Percentiles rank a stretch among this genome's conserved stretches.
phyloP scores from a whole-genome alignment of 2,113 vertebrate species.

The Passer domesticus region DNA sequence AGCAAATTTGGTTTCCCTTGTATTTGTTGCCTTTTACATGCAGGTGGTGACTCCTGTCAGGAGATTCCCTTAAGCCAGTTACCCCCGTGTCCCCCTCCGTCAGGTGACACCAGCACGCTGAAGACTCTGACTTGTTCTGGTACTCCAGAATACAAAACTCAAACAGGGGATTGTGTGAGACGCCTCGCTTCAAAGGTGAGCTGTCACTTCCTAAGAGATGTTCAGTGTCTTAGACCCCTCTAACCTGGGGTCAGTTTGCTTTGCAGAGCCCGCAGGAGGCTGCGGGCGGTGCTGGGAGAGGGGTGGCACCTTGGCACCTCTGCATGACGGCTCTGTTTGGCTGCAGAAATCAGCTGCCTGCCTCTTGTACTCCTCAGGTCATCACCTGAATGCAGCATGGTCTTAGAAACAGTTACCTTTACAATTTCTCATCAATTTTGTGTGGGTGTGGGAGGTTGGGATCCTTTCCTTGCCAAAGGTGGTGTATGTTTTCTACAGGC shows the following conservation, averaged over 20 bases:
- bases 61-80: conserved; percentile 87
- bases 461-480: not conserved
- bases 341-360: not conserved
- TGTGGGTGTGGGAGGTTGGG: not conserved
- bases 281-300: not conserved
- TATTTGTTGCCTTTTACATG: not conserved
- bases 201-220: not conserved
- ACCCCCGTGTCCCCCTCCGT: conserved; percentile 70
- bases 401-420: not conserved
- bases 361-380: not conserved
- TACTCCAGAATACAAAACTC: conserved; percentile 78
- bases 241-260: not conserved
- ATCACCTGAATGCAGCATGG: not conserved
- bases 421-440: not conserved
- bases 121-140: conserved; percentile 70
- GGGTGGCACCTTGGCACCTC: not conserved
- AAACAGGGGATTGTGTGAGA: conserved; percentile 82
- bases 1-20: not conserved
- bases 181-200: conserved; percentile 90
- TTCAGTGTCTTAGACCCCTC: not conserved
- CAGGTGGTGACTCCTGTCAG: conserved; percentile 78
- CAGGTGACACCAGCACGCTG: conserved; percentile 66
- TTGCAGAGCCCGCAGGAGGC: not conserved
- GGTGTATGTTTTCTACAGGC: not conserved
- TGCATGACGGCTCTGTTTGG: accelerated